A percentile compares a stretch with the other conserved stretches of the same genome.
These are phyloP conservation scores for Dasyornis broadbenti DNA, from an alignment of 2,113 vertebrate species.

Conservation along the genomic window DNA sequence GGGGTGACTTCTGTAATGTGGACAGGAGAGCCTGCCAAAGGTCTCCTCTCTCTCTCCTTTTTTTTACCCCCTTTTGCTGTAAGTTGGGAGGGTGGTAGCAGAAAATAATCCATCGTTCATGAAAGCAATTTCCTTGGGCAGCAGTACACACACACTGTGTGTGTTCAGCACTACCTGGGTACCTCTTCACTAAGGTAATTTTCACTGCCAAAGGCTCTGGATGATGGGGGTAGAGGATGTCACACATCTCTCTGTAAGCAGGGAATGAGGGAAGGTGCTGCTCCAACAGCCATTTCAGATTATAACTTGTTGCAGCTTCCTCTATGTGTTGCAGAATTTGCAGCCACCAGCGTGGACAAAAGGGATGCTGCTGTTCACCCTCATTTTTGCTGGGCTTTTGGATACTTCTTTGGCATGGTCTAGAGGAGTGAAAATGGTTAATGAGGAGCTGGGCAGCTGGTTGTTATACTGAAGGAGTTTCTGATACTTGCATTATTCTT, in stretches of 20 bases:
- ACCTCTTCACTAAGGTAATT: neutral
- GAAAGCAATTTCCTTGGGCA: neutral
- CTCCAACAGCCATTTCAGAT: neutral
- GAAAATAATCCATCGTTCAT: neutral
- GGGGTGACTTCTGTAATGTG: neutral
- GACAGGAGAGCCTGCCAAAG: neutral
- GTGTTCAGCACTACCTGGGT: neutral
- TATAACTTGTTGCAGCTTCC: constrained; percentile 24
- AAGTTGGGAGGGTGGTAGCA: neutral
- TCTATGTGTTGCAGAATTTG: neutral
- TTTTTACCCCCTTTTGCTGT: neutral
- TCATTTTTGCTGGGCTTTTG: neutral
- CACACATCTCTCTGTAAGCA: neutral
- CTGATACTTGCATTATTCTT: neutral
- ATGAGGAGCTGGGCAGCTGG: neutral
- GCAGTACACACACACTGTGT: fast-evolving
- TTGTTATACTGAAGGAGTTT: neutral
- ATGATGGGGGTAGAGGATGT: neutral
- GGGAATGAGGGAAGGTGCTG: neutral
- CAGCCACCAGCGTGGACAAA: neutral
- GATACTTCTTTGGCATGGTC: neutral
- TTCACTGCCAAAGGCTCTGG: neutral
- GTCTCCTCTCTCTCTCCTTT: neutral
- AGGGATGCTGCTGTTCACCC: neutral
- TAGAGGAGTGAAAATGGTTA: neutral